phyloP scores from a whole-genome alignment of 1,140 invertebrate genomes.

The Drosophila arizonae region DNA sequence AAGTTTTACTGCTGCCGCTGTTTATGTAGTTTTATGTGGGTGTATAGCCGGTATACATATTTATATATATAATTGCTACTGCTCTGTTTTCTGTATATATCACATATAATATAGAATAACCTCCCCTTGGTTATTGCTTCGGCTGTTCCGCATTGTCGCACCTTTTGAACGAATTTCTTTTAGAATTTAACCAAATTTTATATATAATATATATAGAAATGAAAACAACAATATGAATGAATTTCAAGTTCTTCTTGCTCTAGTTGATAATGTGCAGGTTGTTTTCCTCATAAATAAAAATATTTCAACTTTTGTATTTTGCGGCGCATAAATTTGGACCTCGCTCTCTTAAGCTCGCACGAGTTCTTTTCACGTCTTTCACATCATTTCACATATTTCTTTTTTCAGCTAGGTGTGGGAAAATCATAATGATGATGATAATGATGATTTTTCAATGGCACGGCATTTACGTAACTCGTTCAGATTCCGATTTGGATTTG shows the following conservation, averaged over 20 bases:
- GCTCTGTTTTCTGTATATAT: not conserved
- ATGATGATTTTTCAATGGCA: conserved; percentile 32
- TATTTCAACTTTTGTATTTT: conserved; percentile 26
- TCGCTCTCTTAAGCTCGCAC: conserved; percentile 26
- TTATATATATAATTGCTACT: conserved; percentile 1
- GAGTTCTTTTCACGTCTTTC: conserved; percentile 28
- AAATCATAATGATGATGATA: conserved; percentile 37
- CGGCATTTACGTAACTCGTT: conserved; percentile 57
- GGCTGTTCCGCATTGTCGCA: conserved; percentile 73
- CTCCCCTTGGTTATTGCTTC: conserved; percentile 9
- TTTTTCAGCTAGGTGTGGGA: conserved; percentile 30
- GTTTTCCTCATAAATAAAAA: conserved; percentile 30
- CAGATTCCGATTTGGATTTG: not conserved
- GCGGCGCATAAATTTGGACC: conserved; percentile 28
- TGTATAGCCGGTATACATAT: too few species aligned
- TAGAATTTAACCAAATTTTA: conserved; percentile 15
- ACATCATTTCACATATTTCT: conserved; percentile 39
- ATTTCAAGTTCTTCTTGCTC: conserved; percentile 30
- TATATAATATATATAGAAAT: conserved; percentile 4
- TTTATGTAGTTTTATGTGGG: too few species aligned
- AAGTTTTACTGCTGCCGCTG: conserved; percentile 2
- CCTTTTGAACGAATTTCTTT: conserved; percentile 29
- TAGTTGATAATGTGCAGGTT: conserved; percentile 58
- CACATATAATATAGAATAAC: not conserved
- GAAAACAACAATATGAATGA: conserved; percentile 44